Base-by-base conservation (phyloP, 2,113 vertebrate species). In the Pollimyrus isidori region DNA sequence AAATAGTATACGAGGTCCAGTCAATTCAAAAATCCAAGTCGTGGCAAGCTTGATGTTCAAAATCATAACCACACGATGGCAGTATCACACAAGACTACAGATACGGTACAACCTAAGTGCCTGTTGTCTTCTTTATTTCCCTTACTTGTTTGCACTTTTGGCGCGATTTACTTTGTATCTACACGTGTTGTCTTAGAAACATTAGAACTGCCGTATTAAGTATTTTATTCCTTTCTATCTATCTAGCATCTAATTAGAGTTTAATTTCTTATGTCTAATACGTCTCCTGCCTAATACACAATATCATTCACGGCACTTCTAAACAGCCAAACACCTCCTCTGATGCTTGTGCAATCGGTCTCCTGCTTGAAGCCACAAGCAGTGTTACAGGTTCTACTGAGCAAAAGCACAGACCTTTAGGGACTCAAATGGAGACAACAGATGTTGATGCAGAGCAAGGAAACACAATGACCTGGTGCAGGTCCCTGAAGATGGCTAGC, bases 11-110 rank as follows among this genome's bases (percentile, higher is more conserved):
- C 35, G 6, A 7, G 39, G 17, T 84, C 82, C 45, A 48, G 48
- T 76, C 26, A 52, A 88, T 50, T 39, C 69, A 39, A 52, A 83
- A 52, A 46, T 19, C 23, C 49, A 30, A 9, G 10, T 39, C 19
- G 39, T 84, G 45, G 7, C n/a, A 45, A 26, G 48, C 50, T 39
- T 84, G 82, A 42, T 15, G 4, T 7, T 19, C 42, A 10, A 15
- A 4, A 62, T 80, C 19, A 58, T 10, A 23, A 30, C 88, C 88
- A 84, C 76, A 17, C 52, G 88, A 62, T 89, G 88, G 88, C 88
- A 89, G 88, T 53, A 89, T 46, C 88, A 45, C 39, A 42, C 82
- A 48, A 3, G 45, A 7, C 39, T 84, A n/a, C 21, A 48, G 39
- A 84, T 48, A 45, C 1, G 7, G 76, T 82, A 39, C 76, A 82